Conservation (phyloP, 2,113 vertebrate genomes). For the Ranitomeya imitator region DNA sequence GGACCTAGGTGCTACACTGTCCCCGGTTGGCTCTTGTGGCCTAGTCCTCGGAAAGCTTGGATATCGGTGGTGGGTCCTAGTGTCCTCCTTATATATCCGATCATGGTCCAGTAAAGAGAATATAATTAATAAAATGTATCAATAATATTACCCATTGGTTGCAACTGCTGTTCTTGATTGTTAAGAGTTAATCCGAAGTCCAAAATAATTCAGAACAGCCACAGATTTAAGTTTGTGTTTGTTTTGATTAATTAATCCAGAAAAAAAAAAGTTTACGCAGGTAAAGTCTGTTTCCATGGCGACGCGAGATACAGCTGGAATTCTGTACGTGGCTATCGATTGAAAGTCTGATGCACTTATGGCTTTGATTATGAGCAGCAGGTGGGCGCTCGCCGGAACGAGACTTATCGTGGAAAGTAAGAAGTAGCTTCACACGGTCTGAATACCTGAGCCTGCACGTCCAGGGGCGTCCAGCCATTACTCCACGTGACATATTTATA, state of each 20-base stretch:
- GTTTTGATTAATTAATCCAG: slow-evolving; percentile 34
- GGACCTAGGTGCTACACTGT: too few relatives aligned
- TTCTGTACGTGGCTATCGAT: slow-evolving; percentile 31
- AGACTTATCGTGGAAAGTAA: slow-evolving; percentile 30
- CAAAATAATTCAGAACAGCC: neutral
- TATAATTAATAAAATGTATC: too few relatives aligned
- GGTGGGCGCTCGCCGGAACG: slow-evolving; percentile 22
- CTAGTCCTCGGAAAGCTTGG: too few relatives aligned
- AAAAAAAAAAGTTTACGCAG: slow-evolving; percentile 39
- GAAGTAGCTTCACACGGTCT: neutral
- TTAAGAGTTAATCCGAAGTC: neutral
- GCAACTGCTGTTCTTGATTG: neutral
- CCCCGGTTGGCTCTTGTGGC: too few relatives aligned
- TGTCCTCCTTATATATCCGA: too few relatives aligned
- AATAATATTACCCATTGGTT: neutral
- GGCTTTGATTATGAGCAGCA: slow-evolving; percentile 51
- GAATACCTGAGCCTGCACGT: neutral
- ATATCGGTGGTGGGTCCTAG: too few relatives aligned
- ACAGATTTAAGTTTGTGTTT: neutral
- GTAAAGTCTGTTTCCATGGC: slow-evolving; percentile 32
- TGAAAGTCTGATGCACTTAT: slow-evolving; percentile 37
- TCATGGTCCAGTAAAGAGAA: too few relatives aligned
- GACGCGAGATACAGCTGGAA: slow-evolving; percentile 5
- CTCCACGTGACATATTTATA: neutral
- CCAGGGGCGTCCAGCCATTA: neutral